Base-by-base conservation (phyloP, 2,797 vertebrate species). In the Sebastes cheni region DNA sequence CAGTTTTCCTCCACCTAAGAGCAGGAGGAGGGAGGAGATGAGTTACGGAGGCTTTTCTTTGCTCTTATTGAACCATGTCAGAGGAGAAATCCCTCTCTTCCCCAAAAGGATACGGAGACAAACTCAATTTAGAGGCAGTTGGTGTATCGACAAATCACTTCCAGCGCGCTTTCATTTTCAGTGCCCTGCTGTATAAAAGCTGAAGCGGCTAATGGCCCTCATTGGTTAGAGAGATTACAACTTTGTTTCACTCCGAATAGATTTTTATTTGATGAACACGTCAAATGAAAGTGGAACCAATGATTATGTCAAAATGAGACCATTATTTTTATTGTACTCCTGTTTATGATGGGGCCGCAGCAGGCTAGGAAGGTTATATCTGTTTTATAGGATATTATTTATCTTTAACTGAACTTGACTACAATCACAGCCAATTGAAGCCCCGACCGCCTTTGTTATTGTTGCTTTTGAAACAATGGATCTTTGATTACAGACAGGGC, bases 121-220 rank as follows among this genome's bases (percentile, higher is more conserved):
- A 89, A 87, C 82, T 87, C 74, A 83, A 89, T 92, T 91, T 85
- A 66, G 72, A 77, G 77, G 73, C 75, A 68, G 75, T 55, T 69
- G 46, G 61, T 75, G 69, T 81, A 84, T 87, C 58, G 78, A 91
- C 81, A 70, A 79, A 86, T 89, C 77, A 62, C 66, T 88, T 82
- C 71, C 32, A 69, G 77, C 52, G 2, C 6, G 5, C 73, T 68
- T 79, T 76, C 61, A 71, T 86, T 86, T 85, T 32, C 78, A 36
- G 62, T 8, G 54, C 80, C 66, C 46, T 3, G 72, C 68, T 60
- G 67, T 46, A 55, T 73, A 32, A 80, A 71, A 79, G 66, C 81
- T 13, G 61, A 16, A 52, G 73, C 5, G 1, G 23, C 75, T 80
- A 80, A 86, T 81, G 77, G 69, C 59, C 78, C 34, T n/a, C 4